Evolutionary conservation across 2,797 vertebrate species (phyloP).

Genomic region (Rhadinocentrus ornatus): DNA sequence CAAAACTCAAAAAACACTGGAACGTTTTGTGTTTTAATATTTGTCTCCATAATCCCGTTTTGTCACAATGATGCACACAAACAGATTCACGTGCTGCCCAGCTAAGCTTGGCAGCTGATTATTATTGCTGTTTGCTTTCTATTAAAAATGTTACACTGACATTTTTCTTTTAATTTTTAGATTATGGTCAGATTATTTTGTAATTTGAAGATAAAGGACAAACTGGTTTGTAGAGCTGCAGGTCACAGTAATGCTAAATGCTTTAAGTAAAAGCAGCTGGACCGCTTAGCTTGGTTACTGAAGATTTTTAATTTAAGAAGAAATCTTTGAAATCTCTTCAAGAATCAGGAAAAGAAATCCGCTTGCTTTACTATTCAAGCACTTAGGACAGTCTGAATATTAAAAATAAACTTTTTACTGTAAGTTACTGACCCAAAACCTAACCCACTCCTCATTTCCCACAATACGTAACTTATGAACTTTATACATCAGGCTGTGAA

Average conservation of each 20-base stretch:
- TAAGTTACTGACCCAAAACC: background rate
- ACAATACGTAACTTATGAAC: slow-evolving; percentile 9
- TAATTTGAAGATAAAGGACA: background rate
- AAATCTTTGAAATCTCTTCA: background rate
- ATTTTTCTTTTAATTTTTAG: background rate
- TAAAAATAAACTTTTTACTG: too few species aligned
- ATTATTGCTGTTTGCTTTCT: too few species aligned
- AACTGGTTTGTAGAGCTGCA: background rate
- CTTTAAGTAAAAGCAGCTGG: background rate
- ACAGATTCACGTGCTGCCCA: too few species aligned
- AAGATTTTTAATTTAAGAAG: too few species aligned
- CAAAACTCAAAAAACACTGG: too few species aligned
- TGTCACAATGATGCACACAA: too few species aligned
- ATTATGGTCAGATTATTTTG: background rate
- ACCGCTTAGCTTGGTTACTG: too few species aligned
- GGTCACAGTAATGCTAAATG: background rate
- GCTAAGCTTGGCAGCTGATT: too few species aligned
- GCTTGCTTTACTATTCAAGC: background rate
- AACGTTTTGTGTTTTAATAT: too few species aligned
- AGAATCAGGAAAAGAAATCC: background rate
- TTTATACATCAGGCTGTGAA: slow-evolving; percentile 39
- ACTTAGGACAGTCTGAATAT: too few species aligned
- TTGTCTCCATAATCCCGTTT: too few species aligned
- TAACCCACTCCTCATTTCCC: background rate
- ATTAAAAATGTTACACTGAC: background rate